phyloP scores from a whole-genome alignment of 2,113 vertebrate species.

The Dolichallabes microphthalmus region DNA sequence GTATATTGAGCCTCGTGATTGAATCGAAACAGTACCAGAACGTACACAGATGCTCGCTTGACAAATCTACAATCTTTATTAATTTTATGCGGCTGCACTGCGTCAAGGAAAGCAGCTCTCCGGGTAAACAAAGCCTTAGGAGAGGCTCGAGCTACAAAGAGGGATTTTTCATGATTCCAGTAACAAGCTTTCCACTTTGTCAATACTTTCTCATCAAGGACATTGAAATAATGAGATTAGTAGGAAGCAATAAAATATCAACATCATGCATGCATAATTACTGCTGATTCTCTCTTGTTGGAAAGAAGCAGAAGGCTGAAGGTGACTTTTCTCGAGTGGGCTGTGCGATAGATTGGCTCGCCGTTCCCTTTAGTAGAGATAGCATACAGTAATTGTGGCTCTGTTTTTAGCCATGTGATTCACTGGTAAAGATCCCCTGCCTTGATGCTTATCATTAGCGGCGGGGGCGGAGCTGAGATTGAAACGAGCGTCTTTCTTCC shows the following conservation, averaged over 20 bases:
- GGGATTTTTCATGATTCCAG: slow-evolving; percentile 43
- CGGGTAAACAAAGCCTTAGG: slow-evolving; percentile 28
- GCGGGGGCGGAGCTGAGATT: background rate
- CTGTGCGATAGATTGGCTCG: slow-evolving; percentile 23
- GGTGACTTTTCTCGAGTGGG: slow-evolving; percentile 51
- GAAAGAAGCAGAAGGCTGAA: slow-evolving; percentile 46
- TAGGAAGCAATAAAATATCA: slow-evolving; percentile 50
- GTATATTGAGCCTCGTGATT: slow-evolving; percentile 21
- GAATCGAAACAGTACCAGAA: background rate
- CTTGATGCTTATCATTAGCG: slow-evolving; percentile 33
- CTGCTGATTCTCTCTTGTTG: slow-evolving; percentile 45
- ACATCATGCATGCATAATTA: slow-evolving; percentile 53
- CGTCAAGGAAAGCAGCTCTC: slow-evolving; percentile 24
- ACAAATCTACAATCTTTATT: slow-evolving; percentile 37
- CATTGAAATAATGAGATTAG: slow-evolving; percentile 59
- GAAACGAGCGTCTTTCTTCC: background rate
- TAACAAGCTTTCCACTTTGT: slow-evolving; percentile 54
- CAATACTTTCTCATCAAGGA: slow-evolving; percentile 56
- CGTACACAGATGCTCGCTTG: slow-evolving; percentile 30
- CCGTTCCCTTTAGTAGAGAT: slow-evolving; percentile 15
- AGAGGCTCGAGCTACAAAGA: background rate
- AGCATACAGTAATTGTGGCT: slow-evolving; percentile 21
- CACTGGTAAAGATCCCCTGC: slow-evolving; percentile 7
- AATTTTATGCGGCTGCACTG: slow-evolving; percentile 40
- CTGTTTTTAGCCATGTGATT: slow-evolving; percentile 35